A percentile compares a stretch with the other conserved stretches of the same genome.
Conservation (phyloP, 2,113 vertebrate species). For the Aviceda subcristata region DNA sequence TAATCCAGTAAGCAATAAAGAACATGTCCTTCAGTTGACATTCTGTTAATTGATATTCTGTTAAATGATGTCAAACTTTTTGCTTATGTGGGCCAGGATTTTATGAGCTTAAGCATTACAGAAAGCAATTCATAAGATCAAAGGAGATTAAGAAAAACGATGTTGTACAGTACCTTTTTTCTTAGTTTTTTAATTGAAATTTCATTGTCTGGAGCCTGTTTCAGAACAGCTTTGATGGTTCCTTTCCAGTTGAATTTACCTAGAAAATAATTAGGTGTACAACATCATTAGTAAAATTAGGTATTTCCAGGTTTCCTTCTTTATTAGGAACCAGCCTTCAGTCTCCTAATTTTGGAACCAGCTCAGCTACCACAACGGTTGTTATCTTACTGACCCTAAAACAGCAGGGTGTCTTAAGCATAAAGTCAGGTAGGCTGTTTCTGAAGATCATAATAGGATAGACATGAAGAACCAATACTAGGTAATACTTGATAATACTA, state of each 20-base stretch:
- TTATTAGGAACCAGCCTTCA: neutral
- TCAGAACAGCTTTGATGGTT: constrained; percentile 89
- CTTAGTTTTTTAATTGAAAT: constrained; percentile 88
- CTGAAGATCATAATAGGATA: neutral
- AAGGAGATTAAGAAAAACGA: accelerated
- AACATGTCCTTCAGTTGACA: neutral
- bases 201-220: constrained; percentile 85
- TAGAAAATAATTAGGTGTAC: constrained; percentile 37
- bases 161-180: constrained; percentile 83
- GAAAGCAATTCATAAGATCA: neutral
- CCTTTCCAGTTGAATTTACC: constrained; percentile 98
- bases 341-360: neutral
- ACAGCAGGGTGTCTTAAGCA: neutral
- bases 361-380: neutral
- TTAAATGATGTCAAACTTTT: neutral
- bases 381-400: neutral
- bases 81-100: neutral
- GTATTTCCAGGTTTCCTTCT: neutral
- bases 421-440: neutral
- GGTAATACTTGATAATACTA: neutral
- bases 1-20: neutral
- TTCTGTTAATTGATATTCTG: neutral
- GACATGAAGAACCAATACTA: neutral
- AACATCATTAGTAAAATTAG: neutral
- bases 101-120: neutral